Base-by-base conservation (phyloP, 2,113 vertebrate genomes). In the Acrocephalus kingi region DNA sequence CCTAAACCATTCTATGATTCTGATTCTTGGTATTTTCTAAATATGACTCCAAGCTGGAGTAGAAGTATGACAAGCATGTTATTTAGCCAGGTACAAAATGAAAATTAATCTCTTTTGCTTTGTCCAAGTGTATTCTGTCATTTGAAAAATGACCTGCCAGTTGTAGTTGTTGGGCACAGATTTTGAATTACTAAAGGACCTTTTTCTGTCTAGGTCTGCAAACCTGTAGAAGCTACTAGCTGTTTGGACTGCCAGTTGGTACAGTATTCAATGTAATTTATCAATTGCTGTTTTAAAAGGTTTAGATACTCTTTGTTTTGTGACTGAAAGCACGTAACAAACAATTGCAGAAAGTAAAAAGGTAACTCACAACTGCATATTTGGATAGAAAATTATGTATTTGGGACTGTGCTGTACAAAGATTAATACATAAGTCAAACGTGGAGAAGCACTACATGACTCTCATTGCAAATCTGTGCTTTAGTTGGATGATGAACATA, bases 261-360 rank as follows among this genome's bases (percentile, higher is more conserved):
- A 56, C 2, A 48, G 15, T 35, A 62, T 27, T 39, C 55, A 71
- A 25, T 33, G 15, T n/a, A 37, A 71, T 66, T 49, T 39, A 49
- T 31, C 0, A 2, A 51, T 0, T 68, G 7, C 3, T 9, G 39
- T 51, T 84, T 82, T 17, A 21, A 35, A 52, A 81, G 2, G 4
- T 9, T 90, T 48, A 43, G 17, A 13, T 64, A 49, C 3, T 56
- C 18, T 20, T 22, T 24, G 5, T 15, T 87, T 74, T 66, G 17
- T 69, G 46, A 48, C 13, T 39, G 39, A 89, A 87, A 81, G 39
- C 5, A 4, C 9, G 30, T 30, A 37, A 35, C 11, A 54, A 45
- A 37, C 3, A 62, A 61, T 22, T 56, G 23, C 23, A 56, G 33
- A 27, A 55, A 52, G 45, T 30, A 45, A 90, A 63, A 69, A 77